phyloP scores from a whole-genome alignment of 2,797 vertebrate species.

The Zenarchopterus dispar region DNA sequence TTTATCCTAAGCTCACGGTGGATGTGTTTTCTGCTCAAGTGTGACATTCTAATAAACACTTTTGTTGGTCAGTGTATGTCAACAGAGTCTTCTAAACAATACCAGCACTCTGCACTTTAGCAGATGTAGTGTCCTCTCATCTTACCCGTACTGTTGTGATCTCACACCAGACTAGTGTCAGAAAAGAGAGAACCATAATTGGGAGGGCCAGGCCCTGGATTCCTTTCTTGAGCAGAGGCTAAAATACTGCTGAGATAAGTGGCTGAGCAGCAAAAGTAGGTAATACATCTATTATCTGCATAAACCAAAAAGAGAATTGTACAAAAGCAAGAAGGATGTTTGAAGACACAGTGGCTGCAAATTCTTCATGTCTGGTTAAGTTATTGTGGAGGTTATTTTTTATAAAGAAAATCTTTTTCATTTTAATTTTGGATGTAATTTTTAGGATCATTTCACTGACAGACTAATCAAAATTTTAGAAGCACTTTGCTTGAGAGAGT shows the following conservation, averaged over 20 bases:
- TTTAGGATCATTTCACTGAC: constrained; percentile 12
- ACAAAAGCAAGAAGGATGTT: not conserved
- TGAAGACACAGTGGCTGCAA: constrained; percentile 19
- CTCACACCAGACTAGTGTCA: constrained; percentile 23
- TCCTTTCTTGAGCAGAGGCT: constrained; percentile 15
- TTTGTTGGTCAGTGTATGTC: no score
- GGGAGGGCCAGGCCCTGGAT: constrained; percentile 28
- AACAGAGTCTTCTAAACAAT: no score
- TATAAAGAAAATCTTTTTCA: not conserved
- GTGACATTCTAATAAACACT: no score
- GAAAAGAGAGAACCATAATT: constrained; percentile 32
- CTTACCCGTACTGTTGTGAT: constrained; percentile 29
- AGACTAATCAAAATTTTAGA: constrained; percentile 27
- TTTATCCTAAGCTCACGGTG: not conserved
- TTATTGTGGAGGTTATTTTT: constrained; percentile 7
- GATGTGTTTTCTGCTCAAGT: not conserved
- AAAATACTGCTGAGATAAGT: constrained; percentile 48
- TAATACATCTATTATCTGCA: not conserved
- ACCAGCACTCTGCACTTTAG: no score
- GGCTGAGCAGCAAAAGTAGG: constrained; percentile 15
- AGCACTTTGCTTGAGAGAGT: constrained; percentile 21
- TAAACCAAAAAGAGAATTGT: no score
- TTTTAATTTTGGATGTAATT: not conserved
- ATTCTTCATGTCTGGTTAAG: constrained; percentile 7
- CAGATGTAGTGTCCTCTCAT: no score